These are phyloP conservation scores for Drosophila subpulchrella DNA, from an alignment of 1,140 invertebrate species.

Conservation along the genomic window DNA sequence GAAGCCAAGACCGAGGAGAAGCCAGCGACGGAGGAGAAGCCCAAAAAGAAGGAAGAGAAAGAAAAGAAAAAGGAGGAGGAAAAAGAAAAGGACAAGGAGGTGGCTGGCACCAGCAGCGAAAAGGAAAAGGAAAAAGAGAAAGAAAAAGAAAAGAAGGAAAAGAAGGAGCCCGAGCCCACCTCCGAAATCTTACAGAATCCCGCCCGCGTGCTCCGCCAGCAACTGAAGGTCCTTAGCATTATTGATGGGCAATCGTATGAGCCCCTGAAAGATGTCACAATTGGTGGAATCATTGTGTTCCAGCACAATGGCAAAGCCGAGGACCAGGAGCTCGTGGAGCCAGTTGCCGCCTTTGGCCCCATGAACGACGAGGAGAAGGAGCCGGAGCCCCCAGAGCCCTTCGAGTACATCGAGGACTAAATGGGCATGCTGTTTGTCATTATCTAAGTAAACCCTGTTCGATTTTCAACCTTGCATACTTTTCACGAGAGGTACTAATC, in stretches of 20 bases:
- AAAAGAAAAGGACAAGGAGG: conserved; percentile 84
- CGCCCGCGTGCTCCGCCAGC: conserved; percentile 96
- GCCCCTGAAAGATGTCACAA: conserved; percentile 95
- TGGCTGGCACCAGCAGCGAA: conserved; percentile 67
- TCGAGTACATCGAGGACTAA: conserved; percentile 96
- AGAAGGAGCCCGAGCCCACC: conserved; percentile 93
- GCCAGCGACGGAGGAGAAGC: conserved; percentile 63
- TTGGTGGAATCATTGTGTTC: conserved; percentile 98
- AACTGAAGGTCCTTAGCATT: conserved; percentile 94
- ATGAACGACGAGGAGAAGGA: conserved; percentile 96
- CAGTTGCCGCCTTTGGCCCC: conserved; percentile 96
- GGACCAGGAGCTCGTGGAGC: conserved; percentile 95
- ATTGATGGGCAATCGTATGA: conserved; percentile 92
- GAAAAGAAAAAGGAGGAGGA: conserved; percentile 83
- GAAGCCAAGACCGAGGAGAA: conserved; percentile 85
- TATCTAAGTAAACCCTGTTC: conserved; percentile 63
- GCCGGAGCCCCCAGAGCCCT: conserved; percentile 98
- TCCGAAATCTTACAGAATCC: conserved; percentile 98
- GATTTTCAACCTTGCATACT: conserved; percentile 62
- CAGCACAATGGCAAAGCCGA: conserved; percentile 91
- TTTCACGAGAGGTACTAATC: conserved; percentile 58
- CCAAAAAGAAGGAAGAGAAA: conserved; percentile 86
- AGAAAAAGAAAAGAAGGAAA: conserved; percentile 86
- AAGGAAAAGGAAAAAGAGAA: conserved; percentile 85
- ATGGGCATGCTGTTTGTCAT: conserved; percentile 80